A percentile compares a stretch with the other conserved stretches of the same genome.
phyloP scores from a whole-genome alignment of 2,797 vertebrate genomes.

The Rhabdomys pumilio region DNA sequence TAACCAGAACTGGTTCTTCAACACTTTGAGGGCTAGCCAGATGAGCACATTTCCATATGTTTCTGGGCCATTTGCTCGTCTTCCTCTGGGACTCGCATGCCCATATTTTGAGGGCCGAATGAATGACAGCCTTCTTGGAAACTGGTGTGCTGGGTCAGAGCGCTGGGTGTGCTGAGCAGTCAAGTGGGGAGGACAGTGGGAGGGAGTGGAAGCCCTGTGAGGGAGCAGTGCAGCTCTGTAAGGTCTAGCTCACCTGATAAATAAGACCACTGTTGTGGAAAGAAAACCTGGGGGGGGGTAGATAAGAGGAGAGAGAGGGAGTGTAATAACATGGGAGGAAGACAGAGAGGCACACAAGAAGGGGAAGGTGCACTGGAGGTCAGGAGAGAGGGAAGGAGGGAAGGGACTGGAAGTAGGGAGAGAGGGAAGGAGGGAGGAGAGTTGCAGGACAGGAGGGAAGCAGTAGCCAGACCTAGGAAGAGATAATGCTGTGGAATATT shows the following conservation, averaged over 20 bases:
- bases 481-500: not conserved
- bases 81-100: not conserved
- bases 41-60: not conserved
- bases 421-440: accelerated
- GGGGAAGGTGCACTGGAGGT: not conserved
- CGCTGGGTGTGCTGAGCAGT: not conserved
- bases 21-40: not conserved
- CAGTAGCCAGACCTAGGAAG: not conserved
- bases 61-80: not conserved
- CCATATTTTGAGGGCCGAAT: not conserved
- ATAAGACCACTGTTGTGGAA: not conserved
- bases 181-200: not conserved
- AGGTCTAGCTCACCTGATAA: accelerated
- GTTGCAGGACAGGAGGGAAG: accelerated
- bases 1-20: conserved; percentile 8
- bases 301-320: not conserved
- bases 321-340: no score
- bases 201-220: not conserved
- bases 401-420: not conserved
- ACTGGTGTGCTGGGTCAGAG: not conserved
- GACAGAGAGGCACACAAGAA: not conserved
- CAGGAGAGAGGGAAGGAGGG: not conserved
- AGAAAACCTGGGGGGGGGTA: no score
- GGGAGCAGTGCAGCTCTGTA: not conserved
- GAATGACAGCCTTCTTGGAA: not conserved